Evolutionary conservation across 2,797 vertebrate species (phyloP).

Genomic region (Sebastes minor): DNA sequence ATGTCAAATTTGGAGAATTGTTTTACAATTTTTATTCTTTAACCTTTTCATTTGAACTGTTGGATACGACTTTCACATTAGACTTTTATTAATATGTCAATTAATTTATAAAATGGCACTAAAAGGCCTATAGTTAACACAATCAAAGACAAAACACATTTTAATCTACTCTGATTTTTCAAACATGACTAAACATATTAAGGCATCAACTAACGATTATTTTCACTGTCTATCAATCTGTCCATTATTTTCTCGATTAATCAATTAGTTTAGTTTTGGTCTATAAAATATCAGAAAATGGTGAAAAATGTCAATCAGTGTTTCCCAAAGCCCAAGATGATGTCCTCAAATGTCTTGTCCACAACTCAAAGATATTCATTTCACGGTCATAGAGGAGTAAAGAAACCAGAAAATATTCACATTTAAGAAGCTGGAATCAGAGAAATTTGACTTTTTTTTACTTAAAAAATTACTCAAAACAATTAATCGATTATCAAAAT

Average conservation of each 20-base stretch:
- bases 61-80: neutral
- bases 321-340: neutral
- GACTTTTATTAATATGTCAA: neutral
- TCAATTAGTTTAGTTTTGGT: no score
- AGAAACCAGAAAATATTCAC: neutral
- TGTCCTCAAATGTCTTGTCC: neutral
- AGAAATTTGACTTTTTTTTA: neutral
- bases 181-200: neutral
- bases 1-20: neutral
- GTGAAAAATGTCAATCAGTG: neutral
- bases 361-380: neutral
- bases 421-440: neutral
- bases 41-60: no score
- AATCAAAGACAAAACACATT: neutral
- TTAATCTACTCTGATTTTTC: neutral
- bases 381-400: neutral
- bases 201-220: neutral
- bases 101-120: neutral
- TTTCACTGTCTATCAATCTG: no score
- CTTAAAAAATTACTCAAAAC: neutral
- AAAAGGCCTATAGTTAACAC: neutral
- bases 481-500: neutral
- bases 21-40: no score
- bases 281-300: no score
- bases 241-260: no score